Base-by-base conservation (phyloP, 2,113 vertebrate species). In the Geothlypis trichas region DNA sequence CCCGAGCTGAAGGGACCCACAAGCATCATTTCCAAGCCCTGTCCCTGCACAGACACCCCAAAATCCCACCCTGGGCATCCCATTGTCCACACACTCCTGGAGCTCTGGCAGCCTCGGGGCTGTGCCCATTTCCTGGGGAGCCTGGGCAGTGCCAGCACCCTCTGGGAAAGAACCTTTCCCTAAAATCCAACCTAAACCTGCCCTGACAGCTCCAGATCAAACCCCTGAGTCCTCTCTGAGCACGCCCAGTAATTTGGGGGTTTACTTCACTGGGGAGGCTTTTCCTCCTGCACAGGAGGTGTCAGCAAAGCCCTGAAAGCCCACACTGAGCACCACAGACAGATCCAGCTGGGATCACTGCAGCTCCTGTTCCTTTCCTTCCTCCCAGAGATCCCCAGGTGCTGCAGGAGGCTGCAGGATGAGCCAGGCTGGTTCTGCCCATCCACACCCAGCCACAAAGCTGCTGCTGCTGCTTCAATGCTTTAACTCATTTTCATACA, bases 51-150 rank as follows among this genome's bases (percentile, higher is more conserved):
- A 37, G 55, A 52, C 31, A 9, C 27, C 46, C 18, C 84, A 33
- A 69, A 69, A 39, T 23, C 63, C 22, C 55, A 15, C 15, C 22
- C 31, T 61, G 44, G 1, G 22, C 27, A 39, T 20, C 19, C 11
- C 0, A 1, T 0, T 86, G 27, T 9, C 18, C 54, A 52, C 59
- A 27, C 3, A 0, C 18, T 33, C 73, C 65, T 54, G n/a, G 28
- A 62, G 57, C 47, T 69, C 39, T 46, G 55, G 49, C 59, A 41
- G 59, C 49, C n/a, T n/a, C 1, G 1, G 3, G 27, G 51, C 51
- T 0, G 7, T 44, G 84, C 9, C 62, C 52, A 27, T 30, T 20
- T 54, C 62, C 72, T 52, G 71, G 35, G 35, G 19, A 66, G 41
- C 41, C 82, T 66, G 54, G 9, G 24, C 54, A 76, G 52, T 31